Conservation (phyloP, 2,113 vertebrate genomes). For the Astur gentilis region DNA sequence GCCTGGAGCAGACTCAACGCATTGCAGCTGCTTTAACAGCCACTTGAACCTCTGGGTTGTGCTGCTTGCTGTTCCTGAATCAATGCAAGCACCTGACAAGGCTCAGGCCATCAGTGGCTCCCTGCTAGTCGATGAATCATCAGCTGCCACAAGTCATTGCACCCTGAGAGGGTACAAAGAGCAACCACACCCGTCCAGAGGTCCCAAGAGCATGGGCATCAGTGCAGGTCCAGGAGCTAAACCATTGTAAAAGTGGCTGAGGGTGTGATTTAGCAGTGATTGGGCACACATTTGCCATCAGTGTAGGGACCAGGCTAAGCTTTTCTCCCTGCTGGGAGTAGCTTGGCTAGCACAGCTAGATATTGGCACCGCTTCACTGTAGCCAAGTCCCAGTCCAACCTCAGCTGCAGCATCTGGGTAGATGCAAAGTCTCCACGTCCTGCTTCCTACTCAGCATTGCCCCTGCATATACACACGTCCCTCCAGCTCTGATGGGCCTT, state of each 20-base stretch:
- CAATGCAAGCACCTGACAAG: not conserved
- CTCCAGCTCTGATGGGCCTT: too few relatives aligned
- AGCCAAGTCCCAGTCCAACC: not conserved
- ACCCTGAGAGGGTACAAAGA: not conserved
- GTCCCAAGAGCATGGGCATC: not conserved
- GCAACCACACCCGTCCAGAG: accelerated
- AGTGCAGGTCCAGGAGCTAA: not conserved
- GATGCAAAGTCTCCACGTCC: not conserved
- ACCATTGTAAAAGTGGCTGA: not conserved
- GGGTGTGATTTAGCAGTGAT: not conserved
- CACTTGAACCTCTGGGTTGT: not conserved
- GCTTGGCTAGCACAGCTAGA: not conserved
- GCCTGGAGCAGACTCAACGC: not conserved
- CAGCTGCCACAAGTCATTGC: not conserved
- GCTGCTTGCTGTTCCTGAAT: not conserved
- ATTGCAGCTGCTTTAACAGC: not conserved
- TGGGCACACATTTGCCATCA: not conserved
- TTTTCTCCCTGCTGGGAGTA: not conserved
- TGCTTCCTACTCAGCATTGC: too few relatives aligned
- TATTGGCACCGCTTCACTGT: not conserved
- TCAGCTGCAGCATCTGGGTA: not conserved
- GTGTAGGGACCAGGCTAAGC: not conserved
- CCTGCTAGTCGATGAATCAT: accelerated
- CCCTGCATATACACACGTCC: not conserved
- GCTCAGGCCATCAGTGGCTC: not conserved